A percentile compares a stretch with the other conserved stretches of the same genome.
Evolutionary conservation across 2,797 vertebrate genomes (phyloP).

Genomic region (Micropoecilia bifurca): DNA sequence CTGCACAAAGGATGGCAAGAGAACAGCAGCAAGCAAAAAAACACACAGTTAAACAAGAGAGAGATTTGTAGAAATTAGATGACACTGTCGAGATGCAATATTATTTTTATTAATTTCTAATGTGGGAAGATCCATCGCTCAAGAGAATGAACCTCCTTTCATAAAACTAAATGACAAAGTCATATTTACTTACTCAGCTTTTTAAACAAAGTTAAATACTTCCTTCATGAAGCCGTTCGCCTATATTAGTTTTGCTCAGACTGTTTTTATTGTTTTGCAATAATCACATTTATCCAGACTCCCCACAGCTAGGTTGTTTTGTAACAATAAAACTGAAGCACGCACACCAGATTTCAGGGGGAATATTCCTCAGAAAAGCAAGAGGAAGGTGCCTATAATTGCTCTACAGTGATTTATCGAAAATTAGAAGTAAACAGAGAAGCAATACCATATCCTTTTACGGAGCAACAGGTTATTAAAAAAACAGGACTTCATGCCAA

Average conservation of each 20-base stretch:
- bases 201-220: constrained; percentile 24
- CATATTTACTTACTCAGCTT: constrained; percentile 20
- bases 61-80: constrained; percentile 12
- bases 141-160: constrained; percentile 11
- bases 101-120: constrained; percentile 29
- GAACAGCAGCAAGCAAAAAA: not conserved
- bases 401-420: constrained; percentile 13
- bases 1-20: constrained; percentile 63
- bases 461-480: constrained; percentile 4
- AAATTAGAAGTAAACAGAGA: constrained; percentile 21
- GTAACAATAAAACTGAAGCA: constrained; percentile 27
- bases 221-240: constrained; percentile 14
- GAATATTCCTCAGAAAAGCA: constrained; percentile 17
- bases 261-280: constrained; percentile 35
- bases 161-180: constrained; percentile 32
- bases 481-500: constrained; percentile 12
- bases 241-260: constrained; percentile 22
- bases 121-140: constrained; percentile 11
- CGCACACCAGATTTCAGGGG: constrained; percentile 25
- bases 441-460: not conserved
- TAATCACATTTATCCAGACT: constrained; percentile 19
- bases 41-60: constrained; percentile 12
- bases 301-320: not conserved
- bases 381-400: constrained; percentile 14
- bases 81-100: constrained; percentile 20